A percentile compares a stretch with the other conserved stretches of the same genome.
These are phyloP conservation scores for Cecidostiba fungosa DNA, from an alignment of 2,888 invertebrate genomes.

Conservation along the genomic window DNA sequence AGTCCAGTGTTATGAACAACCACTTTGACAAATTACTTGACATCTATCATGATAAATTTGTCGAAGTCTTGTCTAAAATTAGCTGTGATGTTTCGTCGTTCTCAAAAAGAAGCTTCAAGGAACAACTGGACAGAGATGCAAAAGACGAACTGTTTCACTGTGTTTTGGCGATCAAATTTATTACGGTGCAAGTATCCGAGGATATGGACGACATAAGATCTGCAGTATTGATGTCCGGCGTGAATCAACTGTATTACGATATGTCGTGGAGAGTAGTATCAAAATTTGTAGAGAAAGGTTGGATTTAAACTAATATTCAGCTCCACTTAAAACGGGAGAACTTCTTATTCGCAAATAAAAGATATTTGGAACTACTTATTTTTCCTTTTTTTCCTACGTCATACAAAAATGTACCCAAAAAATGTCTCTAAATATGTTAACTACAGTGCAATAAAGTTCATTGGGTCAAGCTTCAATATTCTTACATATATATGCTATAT, in stretches of 20 bases:
- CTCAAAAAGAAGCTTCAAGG: slow-evolving; percentile 67
- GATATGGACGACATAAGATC: slow-evolving; percentile 66
- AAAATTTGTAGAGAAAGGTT: slow-evolving; percentile 27
- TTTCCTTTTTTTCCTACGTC: too few relatives aligned
- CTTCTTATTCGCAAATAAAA: too few relatives aligned
- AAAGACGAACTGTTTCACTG: slow-evolving; percentile 69
- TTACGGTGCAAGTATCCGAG: slow-evolving; percentile 24
- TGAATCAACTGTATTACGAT: slow-evolving; percentile 19
- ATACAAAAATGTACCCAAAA: too few relatives aligned
- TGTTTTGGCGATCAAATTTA: slow-evolving; percentile 62
- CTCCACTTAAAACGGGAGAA: too few relatives aligned
- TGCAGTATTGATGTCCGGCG: slow-evolving; percentile 55
- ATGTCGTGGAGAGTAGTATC: background rate
- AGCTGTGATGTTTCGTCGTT: slow-evolving; percentile 56
- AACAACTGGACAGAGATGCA: slow-evolving; percentile 67
- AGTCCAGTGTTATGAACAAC: slow-evolving; percentile 79
- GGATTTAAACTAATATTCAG: too few relatives aligned
- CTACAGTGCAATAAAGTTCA: too few relatives aligned
- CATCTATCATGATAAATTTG: slow-evolving; percentile 81
- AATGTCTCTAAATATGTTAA: too few relatives aligned
- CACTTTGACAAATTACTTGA: slow-evolving; percentile 81
- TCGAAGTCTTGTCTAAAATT: slow-evolving; percentile 76
- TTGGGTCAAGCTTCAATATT: too few relatives aligned
- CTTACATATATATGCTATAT: too few relatives aligned
- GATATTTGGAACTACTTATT: too few relatives aligned